These are phyloP conservation scores for Seriola aureovittata DNA, from an alignment of 2,113 vertebrate species.

Conservation along the genomic window DNA sequence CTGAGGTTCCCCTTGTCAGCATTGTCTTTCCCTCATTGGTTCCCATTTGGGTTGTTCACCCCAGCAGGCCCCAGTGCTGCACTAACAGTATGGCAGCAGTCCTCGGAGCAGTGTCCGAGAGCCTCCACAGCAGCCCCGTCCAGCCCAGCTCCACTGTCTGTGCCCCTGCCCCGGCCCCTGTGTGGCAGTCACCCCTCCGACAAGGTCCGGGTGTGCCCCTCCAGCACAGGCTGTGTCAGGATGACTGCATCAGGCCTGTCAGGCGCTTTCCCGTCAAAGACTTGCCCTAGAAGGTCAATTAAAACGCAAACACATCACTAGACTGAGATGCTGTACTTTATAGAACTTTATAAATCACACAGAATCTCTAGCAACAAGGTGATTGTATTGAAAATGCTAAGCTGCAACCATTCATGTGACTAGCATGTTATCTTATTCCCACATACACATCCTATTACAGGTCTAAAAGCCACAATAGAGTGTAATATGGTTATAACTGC, in stretches of 20 bases:
- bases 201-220: slow-evolving; percentile 43
- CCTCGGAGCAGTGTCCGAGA: slow-evolving; percentile 48
- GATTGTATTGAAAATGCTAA: slow-evolving; percentile 23
- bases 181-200: slow-evolving; percentile 25
- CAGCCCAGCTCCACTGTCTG: slow-evolving; percentile 44
- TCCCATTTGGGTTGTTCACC: slow-evolving; percentile 19
- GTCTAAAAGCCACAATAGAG: slow-evolving; percentile 42
- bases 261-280: slow-evolving; percentile 95
- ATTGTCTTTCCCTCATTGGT: slow-evolving; percentile 42
- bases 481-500: slow-evolving; percentile 66
- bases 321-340: background rate
- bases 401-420: slow-evolving; percentile 43
- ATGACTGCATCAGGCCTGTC: slow-evolving; percentile 97
- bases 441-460: slow-evolving; percentile 36
- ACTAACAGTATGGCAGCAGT: slow-evolving; percentile 48
- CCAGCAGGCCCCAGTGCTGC: slow-evolving; percentile 35
- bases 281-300: slow-evolving; percentile 89
- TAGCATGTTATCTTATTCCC: slow-evolving; percentile 29
- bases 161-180: slow-evolving; percentile 17
- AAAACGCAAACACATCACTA: slow-evolving; percentile 20
- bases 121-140: slow-evolving; percentile 45
- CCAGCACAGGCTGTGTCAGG: slow-evolving; percentile 85
- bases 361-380: slow-evolving; percentile 25
- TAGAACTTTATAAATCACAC: background rate
- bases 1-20: slow-evolving; percentile 48